Base-by-base conservation (phyloP, 2,888 invertebrate species). In the Heliconius ethilla region DNA sequence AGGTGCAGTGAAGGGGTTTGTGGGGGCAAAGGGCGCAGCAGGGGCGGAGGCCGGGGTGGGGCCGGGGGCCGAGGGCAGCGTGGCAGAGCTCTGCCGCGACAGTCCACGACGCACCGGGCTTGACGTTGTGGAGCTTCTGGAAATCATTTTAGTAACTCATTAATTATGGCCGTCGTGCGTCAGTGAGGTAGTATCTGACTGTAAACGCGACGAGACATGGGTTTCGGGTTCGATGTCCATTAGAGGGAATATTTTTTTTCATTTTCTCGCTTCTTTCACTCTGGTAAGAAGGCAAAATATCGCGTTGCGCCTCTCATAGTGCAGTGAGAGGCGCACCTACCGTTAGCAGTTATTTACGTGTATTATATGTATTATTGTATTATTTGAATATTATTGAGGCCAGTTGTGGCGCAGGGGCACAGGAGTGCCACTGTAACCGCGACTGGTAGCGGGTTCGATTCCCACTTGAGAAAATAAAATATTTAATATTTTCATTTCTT, bases 1-100 rank as follows among this genome's bases (percentile, higher is more conserved):
- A 67, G 91, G 89, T 63, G 91, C 80, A 22, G 89, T 89, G 92
- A 94, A 76, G 89, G 94, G 90, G 91, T 94, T 84, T 89, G 85
- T 78, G 88, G 85, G 55, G 86, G 88, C 88, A 90, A 94, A 74
- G 89, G 90, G 66, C 87, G 89, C 82, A 86, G 85, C 75, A 89
- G 81, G 79, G 89, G 89, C 83, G 88, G 88, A 83, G 89, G 90
- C 67, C 13, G 82, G 79, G 29, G 79, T n/a, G 25, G 67, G 5
- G 29, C 51, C 45, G 22, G 29, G 22, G 11, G 29, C 70, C 9
- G 29, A 29, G 4, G 70, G 55, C 73, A 37, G 73, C 22, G 70
- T 55, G 27, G 33, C 40, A 78, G 79, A 79, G 78, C 76, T 40
- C 63, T 74, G 74, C 5, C 74, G 74, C 25, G 74, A 9, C 18